Conservation (phyloP, 2,797 vertebrate genomes). For the Bradypodion pumilum region DNA sequence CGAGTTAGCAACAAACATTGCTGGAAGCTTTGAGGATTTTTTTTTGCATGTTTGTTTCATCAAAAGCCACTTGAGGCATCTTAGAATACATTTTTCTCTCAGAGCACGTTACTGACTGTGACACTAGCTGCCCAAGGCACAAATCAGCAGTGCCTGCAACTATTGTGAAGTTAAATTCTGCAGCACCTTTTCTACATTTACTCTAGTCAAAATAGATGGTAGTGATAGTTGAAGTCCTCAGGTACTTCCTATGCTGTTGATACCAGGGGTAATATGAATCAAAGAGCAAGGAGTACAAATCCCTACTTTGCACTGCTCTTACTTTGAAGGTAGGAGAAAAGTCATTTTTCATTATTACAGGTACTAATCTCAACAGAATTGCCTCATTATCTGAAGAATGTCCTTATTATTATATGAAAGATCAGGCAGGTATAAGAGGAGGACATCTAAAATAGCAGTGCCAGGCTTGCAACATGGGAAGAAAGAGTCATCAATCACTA, state of each 20-base stretch:
- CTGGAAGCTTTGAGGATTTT: conserved; percentile 45
- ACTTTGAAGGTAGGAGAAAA: conserved; percentile 50
- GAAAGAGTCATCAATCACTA: conserved; percentile 8
- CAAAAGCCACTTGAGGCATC: conserved; percentile 37
- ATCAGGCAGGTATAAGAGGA: conserved; percentile 39
- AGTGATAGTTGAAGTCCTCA: conserved; percentile 41
- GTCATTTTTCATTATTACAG: conserved; percentile 66
- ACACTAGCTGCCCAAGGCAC: conserved; percentile 44
- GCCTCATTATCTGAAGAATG: conserved; percentile 64
- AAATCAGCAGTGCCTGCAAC: conserved; percentile 51
- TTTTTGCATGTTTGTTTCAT: conserved; percentile 27
- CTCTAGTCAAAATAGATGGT: conserved; percentile 46
- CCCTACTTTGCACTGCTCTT: conserved; percentile 51
- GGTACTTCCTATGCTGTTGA: conserved; percentile 49
- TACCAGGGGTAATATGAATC: neutral
- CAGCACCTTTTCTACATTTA: conserved; percentile 54
- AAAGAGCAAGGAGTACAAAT: conserved; percentile 20
- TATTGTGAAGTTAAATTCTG: conserved; percentile 43
- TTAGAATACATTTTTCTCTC: conserved; percentile 60
- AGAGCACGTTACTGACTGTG: conserved; percentile 52
- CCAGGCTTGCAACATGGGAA: conserved; percentile 18
- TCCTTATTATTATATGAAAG: conserved; percentile 50
- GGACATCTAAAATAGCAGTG: conserved; percentile 14
- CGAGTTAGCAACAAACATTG: conserved; percentile 45
- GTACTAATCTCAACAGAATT: conserved; percentile 64